phyloP scores from a whole-genome alignment of 2,113 vertebrate genomes.

The Grammomys dolichurus region DNA sequence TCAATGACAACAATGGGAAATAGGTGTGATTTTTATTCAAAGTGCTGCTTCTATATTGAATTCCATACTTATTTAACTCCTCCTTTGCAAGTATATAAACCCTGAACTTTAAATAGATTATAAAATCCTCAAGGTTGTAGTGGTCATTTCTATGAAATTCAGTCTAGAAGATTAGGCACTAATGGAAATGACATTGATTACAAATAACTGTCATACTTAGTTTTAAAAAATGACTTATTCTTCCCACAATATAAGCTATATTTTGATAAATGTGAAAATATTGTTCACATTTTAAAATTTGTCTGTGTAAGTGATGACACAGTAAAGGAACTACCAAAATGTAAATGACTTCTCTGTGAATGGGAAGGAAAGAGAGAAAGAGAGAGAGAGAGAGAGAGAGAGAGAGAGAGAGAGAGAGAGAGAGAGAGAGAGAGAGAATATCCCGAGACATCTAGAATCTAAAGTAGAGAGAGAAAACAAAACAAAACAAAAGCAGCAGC shows the following conservation, averaged over 20 bases:
- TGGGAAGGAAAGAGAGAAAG: no score
- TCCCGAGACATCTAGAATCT: neutral
- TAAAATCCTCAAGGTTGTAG: neutral
- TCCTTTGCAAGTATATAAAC: constrained; percentile 27
- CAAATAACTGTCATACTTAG: neutral
- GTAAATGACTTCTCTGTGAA: neutral
- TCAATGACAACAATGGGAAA: neutral
- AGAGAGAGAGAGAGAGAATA: neutral
- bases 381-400: no score
- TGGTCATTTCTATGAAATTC: constrained; percentile 29
- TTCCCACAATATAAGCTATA: neutral
- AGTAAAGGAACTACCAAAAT: neutral
- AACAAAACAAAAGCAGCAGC: no score
- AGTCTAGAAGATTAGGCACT: neutral
- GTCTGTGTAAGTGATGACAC: neutral
- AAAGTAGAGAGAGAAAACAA: neutral
- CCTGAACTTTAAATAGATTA: constrained; percentile 59
- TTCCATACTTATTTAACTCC: constrained; percentile 28
- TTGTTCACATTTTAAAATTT: neutral
- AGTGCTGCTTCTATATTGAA: neutral
- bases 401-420: neutral
- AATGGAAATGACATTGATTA: constrained; percentile 3
- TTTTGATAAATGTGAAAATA: neutral
- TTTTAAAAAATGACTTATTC: neutral
- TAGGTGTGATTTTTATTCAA: constrained; percentile 30